Evolutionary conservation across 2,113 vertebrate genomes (phyloP), one percentile per base, ranked within the genome.

Genomic region (Cololabis saira): DNA sequence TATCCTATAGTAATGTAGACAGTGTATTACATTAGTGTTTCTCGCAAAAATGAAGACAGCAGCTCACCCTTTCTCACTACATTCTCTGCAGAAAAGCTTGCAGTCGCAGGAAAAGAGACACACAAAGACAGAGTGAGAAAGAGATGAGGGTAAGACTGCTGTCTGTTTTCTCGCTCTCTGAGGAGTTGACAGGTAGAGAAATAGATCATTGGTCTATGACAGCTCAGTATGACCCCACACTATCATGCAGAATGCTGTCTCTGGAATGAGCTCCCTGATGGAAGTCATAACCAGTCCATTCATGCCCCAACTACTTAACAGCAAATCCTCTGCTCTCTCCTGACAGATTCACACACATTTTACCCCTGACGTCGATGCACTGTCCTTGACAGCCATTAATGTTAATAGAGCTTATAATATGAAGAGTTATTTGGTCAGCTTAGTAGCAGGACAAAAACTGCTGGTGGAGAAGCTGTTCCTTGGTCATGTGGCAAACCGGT

Each of bases 131-230:
- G 45, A 24, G 56, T 30, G 56, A 55, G 51, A 64, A 58, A 41
- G 50, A 59, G 65, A 83, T 90, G 84, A 85, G 65, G 47, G 53
- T 65, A 75, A 83, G 72, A 71, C 78, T 85, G 78, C 44, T 57
- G 72, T 72, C 73, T 83, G 80, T 81, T 88, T 83, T 76, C 85
- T 90, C 63, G 68, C 82, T 87, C 83, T 89, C 87, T 80, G 79
- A 85, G 80, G 83, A 75, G 83, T 81, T 92, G 93, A 92, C 92
- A 93, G 88, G 87, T 90, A 91, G 83, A 90, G 87, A 91, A 92
- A 91, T 91, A 87, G 89, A 93, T 93, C 90, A 90, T 80, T 86
- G 87, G 91, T 89, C 86, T 89, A 85, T 92, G 92, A 92, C 92
- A 92, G 91, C 86, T 90, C 82, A 82, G 85, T 81, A 75, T 89